Evolutionary conservation across 2,888 invertebrate species (phyloP), one percentile per base, ranked within the genome.

Genomic region (Pammene aurita): DNA sequence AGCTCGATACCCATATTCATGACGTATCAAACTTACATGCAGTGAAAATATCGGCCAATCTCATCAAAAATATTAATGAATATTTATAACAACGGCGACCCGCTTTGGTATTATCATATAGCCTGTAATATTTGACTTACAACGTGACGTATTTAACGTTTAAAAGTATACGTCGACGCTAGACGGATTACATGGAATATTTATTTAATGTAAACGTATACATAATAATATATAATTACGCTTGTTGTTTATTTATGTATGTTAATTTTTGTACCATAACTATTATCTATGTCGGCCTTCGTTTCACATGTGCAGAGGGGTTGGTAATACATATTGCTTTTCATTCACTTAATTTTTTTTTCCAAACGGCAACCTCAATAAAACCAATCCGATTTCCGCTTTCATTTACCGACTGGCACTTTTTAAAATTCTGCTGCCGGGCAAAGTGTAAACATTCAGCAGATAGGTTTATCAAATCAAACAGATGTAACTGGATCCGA

Each of bases 401-500:
- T 52, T 56, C 56, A 38, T 55, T 56, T 46, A 42, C 42, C 50
- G 52, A 65, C n/a, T 38, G 14, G 48, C 48, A 57, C 11, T 16
- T 57, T 41, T 7, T 5, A 55, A 66, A 67, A 61, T 34, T 41
- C 61, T 4, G 26, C 16, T 46, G 18, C 52, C 44, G n/a, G n/a
- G 38, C 16, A 58, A 69, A 67, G 46, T n/a, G 41, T 41, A 61
- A 55, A 69, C 58, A 48, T 69, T 55, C 34, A 14, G 46, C 64
- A 26, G 64, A 67, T 67, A 63, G 67, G 18, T 63, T 64, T 69
- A 65, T 69, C 65, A 60, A 80, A 80, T 78, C 81, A 84, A 83
- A 84, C 80, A 81, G 80, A 77, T 75, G 76, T 79, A 80, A 82
- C 80, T 77, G 77, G 76, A 79, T 81, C 73, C 74, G 71, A 71